Percentiles rank a stretch among this genome's conserved stretches.
Conservation (phyloP, 2,797 vertebrate species). For the Danio choprae region DNA sequence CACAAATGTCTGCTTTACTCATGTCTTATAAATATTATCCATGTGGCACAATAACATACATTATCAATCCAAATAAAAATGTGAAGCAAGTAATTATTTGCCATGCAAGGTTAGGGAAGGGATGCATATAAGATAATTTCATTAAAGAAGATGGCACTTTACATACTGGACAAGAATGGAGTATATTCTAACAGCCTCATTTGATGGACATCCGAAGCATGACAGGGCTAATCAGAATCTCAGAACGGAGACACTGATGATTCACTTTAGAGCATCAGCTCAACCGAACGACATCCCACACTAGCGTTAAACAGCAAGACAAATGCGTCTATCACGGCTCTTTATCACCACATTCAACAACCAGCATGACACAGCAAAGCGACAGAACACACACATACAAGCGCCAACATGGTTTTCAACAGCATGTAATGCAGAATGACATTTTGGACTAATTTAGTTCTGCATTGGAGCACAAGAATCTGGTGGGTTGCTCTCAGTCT, state of each 20-base stretch:
- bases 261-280: conserved; percentile 36
- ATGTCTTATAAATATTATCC: not conserved
- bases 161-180: conserved; percentile 37
- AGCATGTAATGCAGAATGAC: conserved; percentile 4
- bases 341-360: conserved; percentile 7
- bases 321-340: not conserved
- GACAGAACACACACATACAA: conserved; percentile 2
- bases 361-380: conserved; percentile 27
- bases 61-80: conserved; percentile 71
- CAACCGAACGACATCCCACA: not conserved
- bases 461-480: conserved; percentile 2
- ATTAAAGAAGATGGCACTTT: conserved; percentile 66
- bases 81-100: conserved; percentile 21
- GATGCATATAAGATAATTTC: conserved; percentile 62
- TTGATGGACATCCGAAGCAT: conserved; percentile 64
- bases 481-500: not conserved
- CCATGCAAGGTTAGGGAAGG: conserved; percentile 23
- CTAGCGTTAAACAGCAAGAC: conserved; percentile 21
- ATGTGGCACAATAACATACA: conserved; percentile 42
- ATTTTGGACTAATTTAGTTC: conserved; percentile 2
- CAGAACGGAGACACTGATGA: conserved; percentile 23
- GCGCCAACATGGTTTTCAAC: not conserved
- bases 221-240: conserved; percentile 64
- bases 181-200: conserved; percentile 62
- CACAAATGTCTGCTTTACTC: not conserved